Percentiles rank a stretch among this genome's conserved stretches.
These are phyloP conservation scores for Dicerorhinus sumatrensis DNA, from an alignment of 2,113 vertebrate genomes.

Conservation along the genomic window DNA sequence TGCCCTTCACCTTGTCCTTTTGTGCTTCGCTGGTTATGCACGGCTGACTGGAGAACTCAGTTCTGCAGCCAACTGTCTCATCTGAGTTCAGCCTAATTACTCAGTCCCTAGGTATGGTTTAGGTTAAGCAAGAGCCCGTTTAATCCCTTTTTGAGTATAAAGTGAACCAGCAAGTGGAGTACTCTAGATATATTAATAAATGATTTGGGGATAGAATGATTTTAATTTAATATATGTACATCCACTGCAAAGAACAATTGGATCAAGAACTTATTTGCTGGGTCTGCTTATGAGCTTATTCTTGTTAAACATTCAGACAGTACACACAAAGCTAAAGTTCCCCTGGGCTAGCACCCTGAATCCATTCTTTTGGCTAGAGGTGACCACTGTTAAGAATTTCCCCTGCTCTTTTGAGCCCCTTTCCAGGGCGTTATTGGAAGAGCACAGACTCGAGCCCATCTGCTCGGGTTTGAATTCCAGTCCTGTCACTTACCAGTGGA, in stretches of 20 bases:
- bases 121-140: neutral
- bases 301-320: neutral
- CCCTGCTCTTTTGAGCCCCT: neutral
- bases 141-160: neutral
- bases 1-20: neutral
- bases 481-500: neutral
- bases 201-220: neutral
- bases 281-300: neutral
- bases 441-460: too few relatives aligned
- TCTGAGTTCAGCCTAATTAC: neutral
- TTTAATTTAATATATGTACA: neutral
- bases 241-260: neutral
- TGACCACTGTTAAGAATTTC: neutral
- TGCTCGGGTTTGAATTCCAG: neutral
- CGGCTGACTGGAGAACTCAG: conserved; percentile 32
- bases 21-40: neutral
- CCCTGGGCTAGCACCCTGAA: accelerated
- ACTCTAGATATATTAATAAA: neutral
- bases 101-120: neutral
- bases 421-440: neutral
- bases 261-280: neutral
- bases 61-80: conserved; percentile 55
- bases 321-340: neutral
- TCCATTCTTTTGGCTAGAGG: neutral
- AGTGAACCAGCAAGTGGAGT: neutral